Evolutionary conservation across 2,888 invertebrate genomes (phyloP).

Genomic region (Ornithoptera priamus): DNA sequence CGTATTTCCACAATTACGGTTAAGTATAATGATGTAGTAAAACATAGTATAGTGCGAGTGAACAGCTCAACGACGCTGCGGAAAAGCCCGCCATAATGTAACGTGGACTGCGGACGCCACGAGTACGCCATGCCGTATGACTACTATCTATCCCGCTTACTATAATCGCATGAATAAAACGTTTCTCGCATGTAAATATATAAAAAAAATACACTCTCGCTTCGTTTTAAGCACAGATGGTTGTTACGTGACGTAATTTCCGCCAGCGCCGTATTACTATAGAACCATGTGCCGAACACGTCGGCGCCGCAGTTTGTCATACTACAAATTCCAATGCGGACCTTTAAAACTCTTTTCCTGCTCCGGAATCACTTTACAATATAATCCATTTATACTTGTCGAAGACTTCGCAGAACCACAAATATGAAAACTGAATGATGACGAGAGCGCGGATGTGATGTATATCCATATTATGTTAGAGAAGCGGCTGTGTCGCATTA

Average conservation of each 20-base stretch:
- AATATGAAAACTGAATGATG: constrained; percentile 73
- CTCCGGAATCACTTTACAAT: constrained; percentile 71
- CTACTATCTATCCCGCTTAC: constrained; percentile 36
- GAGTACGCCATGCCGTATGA: constrained; percentile 59
- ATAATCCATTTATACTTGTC: constrained; percentile 79
- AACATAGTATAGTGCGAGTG: constrained; percentile 6
- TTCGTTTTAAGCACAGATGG: constrained; percentile 49
- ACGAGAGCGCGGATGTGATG: constrained; percentile 73
- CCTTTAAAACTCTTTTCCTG: constrained; percentile 62
- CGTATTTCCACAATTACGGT: neutral
- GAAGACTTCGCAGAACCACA: constrained; percentile 76
- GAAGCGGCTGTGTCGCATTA: constrained; percentile 66
- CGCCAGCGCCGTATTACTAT: constrained; percentile 69
- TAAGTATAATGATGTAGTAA: constrained; percentile 4
- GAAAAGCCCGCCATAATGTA: constrained; percentile 67
- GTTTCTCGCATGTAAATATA: constrained; percentile 40
- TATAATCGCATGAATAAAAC: constrained; percentile 34
- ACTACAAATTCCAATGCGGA: constrained; percentile 77
- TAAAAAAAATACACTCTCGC: constrained; percentile 49
- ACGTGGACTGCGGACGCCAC: constrained; percentile 62
- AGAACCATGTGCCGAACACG: constrained; percentile 77
- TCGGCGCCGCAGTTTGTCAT: constrained; percentile 69
- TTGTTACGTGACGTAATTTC: constrained; percentile 60
- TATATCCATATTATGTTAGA: constrained; percentile 77
- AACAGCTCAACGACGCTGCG: constrained; percentile 33